A percentile compares a stretch with the other conserved stretches of the same genome.
Conservation (phyloP, 1,140 invertebrate species). For the Mizuhopecten yessoensis region DNA sequence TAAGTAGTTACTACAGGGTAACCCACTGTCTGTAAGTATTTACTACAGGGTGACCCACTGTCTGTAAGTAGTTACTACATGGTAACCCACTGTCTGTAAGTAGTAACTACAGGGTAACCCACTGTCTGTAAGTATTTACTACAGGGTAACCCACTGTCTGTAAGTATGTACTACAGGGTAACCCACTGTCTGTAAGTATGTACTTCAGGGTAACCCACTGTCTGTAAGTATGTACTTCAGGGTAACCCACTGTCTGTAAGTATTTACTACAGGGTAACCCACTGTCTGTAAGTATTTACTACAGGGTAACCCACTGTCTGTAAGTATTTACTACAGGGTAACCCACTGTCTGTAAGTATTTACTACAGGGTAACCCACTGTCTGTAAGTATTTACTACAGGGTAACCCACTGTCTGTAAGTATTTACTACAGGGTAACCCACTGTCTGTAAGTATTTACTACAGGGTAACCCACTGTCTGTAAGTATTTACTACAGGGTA, state of each 20-base stretch:
- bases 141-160: no score
- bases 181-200: background rate
- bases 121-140: background rate
- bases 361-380: background rate
- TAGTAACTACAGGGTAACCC: background rate
- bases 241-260: background rate
- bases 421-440: background rate
- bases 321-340: background rate
- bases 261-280: background rate
- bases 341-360: background rate
- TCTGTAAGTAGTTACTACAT: background rate
- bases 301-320: background rate
- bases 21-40: background rate
- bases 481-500: no score
- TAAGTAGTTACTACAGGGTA: background rate
- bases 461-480: background rate
- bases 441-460: background rate
- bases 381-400: no score
- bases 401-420: background rate
- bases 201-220: no score
- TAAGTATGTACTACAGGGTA: background rate
- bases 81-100: background rate
- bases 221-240: background rate
- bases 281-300: no score
- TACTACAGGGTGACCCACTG: no score